Evolutionary conservation across 2,888 invertebrate species (phyloP).

Genomic region (Heliconius hortense): DNA sequence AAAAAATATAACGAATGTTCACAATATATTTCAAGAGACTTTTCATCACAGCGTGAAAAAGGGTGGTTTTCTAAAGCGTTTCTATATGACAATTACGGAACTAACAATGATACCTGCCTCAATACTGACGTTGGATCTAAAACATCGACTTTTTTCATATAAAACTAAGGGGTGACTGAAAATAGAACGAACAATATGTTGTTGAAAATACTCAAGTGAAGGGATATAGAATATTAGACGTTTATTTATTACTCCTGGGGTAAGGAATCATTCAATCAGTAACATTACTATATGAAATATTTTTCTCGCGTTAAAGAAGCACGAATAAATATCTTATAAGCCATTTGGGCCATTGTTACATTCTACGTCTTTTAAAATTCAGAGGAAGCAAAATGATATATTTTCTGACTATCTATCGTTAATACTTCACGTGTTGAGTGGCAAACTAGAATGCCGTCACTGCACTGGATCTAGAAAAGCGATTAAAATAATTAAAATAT

Average conservation of each 20-base stretch:
- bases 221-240: constrained; percentile 32
- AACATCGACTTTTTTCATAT: constrained; percentile 34
- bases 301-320: not conserved
- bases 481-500: not conserved
- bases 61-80: constrained; percentile 22
- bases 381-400: not conserved
- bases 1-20: constrained; percentile 3
- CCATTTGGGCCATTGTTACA: not conserved
- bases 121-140: constrained; percentile 28
- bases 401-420: not conserved
- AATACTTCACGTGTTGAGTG: not conserved
- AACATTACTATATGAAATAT: not conserved
- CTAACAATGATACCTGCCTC: constrained; percentile 34
- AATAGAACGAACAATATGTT: constrained; percentile 37
- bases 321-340: not conserved
- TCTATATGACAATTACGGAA: constrained; percentile 28
- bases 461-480: not conserved
- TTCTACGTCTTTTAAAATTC: not conserved
- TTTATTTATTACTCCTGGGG: constrained; percentile 18
- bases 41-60: constrained; percentile 18
- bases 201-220: constrained; percentile 33
- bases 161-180: constrained; percentile 34
- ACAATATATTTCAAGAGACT: constrained; percentile 9
- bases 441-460: not conserved
- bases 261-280: constrained; percentile 2